Conservation (phyloP, 1,140 invertebrate species). For the Plectrocnemia conspersa region DNA sequence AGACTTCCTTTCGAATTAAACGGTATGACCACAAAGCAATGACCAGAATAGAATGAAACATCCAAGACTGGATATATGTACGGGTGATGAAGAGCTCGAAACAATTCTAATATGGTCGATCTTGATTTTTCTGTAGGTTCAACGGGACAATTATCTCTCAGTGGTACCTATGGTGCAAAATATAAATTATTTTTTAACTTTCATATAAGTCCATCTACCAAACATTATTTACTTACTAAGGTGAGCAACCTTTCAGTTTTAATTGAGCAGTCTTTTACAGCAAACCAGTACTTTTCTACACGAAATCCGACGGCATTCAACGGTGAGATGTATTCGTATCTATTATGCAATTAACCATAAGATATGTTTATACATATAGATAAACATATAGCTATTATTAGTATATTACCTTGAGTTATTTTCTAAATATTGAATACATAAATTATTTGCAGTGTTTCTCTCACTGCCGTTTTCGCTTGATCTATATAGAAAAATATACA, state of each 20-base stretch:
- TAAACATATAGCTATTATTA: background rate
- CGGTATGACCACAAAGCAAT: constrained; percentile 71
- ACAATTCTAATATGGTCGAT: constrained; percentile 69
- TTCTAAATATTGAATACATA: constrained; percentile 31
- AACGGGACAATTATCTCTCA: constrained; percentile 48
- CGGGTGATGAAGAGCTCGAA: constrained; percentile 82
- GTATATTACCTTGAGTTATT: constrained; percentile 26
- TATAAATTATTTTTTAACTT: constrained; percentile 7
- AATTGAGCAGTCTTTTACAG: constrained; percentile 71
- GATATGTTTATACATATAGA: constrained; percentile 2
- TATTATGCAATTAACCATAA: constrained; percentile 32
- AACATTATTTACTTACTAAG: constrained; percentile 50
- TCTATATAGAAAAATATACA: constrained; percentile 15
- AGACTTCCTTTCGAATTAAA: constrained; percentile 79
- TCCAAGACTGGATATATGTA: constrained; percentile 87
- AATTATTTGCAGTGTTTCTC: constrained; percentile 24
- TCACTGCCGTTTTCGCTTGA: constrained; percentile 23
- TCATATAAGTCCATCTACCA: constrained; percentile 3
- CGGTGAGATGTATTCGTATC: constrained; percentile 72
- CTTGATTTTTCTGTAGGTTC: constrained; percentile 48
- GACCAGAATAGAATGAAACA: constrained; percentile 59
- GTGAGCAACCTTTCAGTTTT: constrained; percentile 81
- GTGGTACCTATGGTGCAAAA: constrained; percentile 44
- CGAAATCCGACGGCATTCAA: constrained; percentile 76
- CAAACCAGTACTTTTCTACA: constrained; percentile 84